These are phyloP conservation scores for Microtus agrestis DNA, from an alignment of 2,797 vertebrate genomes.

Conservation along the genomic window DNA sequence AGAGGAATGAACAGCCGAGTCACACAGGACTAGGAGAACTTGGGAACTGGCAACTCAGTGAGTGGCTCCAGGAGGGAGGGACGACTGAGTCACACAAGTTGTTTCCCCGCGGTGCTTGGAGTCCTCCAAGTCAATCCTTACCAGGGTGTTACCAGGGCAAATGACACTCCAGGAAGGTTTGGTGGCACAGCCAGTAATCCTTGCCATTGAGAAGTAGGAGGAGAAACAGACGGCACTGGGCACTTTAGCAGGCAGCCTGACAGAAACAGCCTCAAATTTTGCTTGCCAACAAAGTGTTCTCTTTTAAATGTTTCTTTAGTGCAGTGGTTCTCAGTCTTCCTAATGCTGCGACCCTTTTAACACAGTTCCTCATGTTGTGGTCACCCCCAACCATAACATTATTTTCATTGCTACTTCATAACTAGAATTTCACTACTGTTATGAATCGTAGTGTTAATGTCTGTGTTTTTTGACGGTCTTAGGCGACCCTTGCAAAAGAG, in stretches of 20 bases:
- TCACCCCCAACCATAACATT: not conserved
- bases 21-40: not conserved
- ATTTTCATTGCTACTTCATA: not conserved
- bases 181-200: not conserved
- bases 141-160: not conserved
- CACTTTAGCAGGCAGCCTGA: not conserved
- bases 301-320: not conserved
- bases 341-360: not conserved
- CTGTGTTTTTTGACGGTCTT: not conserved
- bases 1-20: not conserved
- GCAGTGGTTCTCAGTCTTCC: not conserved
- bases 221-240: too few species aligned
- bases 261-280: not conserved
- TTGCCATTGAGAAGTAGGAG: not conserved
- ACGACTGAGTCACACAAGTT: conserved; percentile 56
- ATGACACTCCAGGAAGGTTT: not conserved
- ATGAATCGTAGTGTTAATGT: not conserved
- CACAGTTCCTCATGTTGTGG: not conserved
- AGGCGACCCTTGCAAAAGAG: not conserved
- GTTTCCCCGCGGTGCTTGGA: conserved; percentile 57
- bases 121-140: conserved; percentile 8
- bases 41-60: conserved; percentile 4
- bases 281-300: not conserved
- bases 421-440: not conserved
- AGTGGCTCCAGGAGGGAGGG: conserved; percentile 65